A percentile compares a stretch with the other conserved stretches of the same genome.
phyloP scores from a whole-genome alignment of 2,888 invertebrate genomes.

The Abrostola tripartita region DNA sequence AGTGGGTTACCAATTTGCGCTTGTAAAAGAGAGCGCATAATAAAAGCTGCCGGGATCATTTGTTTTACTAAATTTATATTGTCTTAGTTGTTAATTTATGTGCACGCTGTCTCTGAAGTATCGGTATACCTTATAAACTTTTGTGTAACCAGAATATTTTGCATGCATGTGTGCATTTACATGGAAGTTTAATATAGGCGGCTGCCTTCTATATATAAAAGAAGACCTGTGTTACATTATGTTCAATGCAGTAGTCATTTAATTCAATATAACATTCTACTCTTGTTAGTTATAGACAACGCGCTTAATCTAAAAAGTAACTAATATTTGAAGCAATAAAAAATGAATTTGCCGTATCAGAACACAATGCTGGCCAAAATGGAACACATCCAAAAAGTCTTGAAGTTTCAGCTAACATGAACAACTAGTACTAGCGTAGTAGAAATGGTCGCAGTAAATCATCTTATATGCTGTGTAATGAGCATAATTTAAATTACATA shows the following conservation, averaged over 20 bases:
- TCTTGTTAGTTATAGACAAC: constrained; percentile 7
- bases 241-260: too few species aligned
- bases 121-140: not conserved
- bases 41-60: constrained; percentile 28
- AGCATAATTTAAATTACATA: constrained; percentile 50
- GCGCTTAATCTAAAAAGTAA: constrained; percentile 34
- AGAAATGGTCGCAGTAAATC: constrained; percentile 30
- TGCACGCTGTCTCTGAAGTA: not conserved
- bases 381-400: constrained; percentile 50
- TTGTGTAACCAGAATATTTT: not conserved
- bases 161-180: too few species aligned
- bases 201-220: too few species aligned
- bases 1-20: constrained; percentile 40
- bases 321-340: constrained; percentile 44
- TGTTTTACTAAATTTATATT: constrained; percentile 33
- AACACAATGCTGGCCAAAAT: constrained; percentile 50
- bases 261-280: too few species aligned
- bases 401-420: constrained; percentile 35
- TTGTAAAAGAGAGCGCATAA: constrained; percentile 16
- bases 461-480: constrained; percentile 39
- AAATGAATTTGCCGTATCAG: constrained; percentile 39
- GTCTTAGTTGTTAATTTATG: constrained; percentile 1
- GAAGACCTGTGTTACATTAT: too few species aligned
- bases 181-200: too few species aligned
- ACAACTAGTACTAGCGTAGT: constrained; percentile 27